Evolutionary conservation across 64 coral and sea anemone genomes (phyloP).

Genomic region (Astreopora myriophthalma): DNA sequence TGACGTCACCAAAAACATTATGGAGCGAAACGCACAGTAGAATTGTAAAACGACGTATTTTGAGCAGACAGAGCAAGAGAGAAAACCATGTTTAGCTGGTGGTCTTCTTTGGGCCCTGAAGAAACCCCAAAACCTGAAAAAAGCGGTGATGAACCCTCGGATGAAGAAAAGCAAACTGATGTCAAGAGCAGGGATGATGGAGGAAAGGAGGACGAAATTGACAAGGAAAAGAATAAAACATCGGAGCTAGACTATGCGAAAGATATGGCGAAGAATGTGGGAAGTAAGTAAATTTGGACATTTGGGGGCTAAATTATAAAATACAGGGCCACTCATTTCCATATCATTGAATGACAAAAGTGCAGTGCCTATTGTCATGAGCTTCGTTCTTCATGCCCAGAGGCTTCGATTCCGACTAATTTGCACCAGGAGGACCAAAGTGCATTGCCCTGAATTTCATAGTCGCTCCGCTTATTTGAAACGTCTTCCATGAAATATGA

Average conservation of each 20-base stretch:
- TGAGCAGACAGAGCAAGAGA: neutral
- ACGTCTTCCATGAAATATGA: too few relatives aligned
- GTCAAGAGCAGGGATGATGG: neutral
- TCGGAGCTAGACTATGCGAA: conserved; percentile 93
- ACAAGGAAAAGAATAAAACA: neutral
- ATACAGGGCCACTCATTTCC: too few relatives aligned
- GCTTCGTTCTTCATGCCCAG: too few relatives aligned
- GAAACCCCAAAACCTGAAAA: neutral
- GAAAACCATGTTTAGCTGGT: conserved; percentile 27
- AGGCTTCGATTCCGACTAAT: too few relatives aligned
- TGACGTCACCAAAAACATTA: conserved; percentile 48
- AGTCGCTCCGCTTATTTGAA: too few relatives aligned
- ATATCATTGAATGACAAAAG: too few relatives aligned
- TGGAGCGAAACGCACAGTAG: neutral
- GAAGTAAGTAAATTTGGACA: conserved; percentile 76
- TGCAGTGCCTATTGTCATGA: too few relatives aligned
- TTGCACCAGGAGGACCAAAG: too few relatives aligned
- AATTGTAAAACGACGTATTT: neutral
- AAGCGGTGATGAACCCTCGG: neutral
- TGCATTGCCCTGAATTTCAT: too few relatives aligned
- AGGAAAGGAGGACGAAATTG: neutral
- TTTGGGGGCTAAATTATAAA: too few relatives aligned
- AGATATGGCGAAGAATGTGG: conserved; percentile 95
- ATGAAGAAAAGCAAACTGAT: neutral
- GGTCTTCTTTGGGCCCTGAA: conserved; percentile 28